These are phyloP conservation scores for Arctopsyche grandis DNA, from an alignment of 1,140 invertebrate species.

Conservation along the genomic window DNA sequence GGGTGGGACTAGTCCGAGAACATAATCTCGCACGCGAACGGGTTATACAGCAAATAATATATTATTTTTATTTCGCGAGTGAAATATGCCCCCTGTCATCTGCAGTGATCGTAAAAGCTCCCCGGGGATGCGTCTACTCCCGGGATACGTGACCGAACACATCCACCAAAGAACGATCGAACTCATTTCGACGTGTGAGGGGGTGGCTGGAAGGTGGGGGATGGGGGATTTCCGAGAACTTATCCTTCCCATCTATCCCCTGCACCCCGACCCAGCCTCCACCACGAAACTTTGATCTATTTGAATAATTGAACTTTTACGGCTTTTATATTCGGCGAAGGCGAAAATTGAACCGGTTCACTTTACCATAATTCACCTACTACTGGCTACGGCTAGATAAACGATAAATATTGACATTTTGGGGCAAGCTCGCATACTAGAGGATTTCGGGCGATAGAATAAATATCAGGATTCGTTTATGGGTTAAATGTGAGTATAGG, in stretches of 20 bases:
- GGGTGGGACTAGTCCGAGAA: not conserved
- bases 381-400: too few species aligned
- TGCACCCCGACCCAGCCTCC: not conserved
- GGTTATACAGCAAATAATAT: constrained; percentile 48
- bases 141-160: constrained; percentile 1
- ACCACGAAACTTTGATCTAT: constrained; percentile 22
- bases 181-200: not conserved
- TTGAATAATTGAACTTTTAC: constrained; percentile 38
- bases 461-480: not conserved
- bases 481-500: too few species aligned
- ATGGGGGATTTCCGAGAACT: not conserved
- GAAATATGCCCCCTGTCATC: constrained; percentile 49
- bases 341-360: constrained; percentile 5
- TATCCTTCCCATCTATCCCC: not conserved
- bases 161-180: constrained; percentile 15
- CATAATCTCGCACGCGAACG: constrained; percentile 31
- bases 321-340: constrained; percentile 11
- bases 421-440: not conserved
- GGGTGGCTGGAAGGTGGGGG: not conserved
- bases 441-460: not conserved
- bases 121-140: constrained; percentile 22
- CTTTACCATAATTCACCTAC: not conserved
- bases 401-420: not conserved
- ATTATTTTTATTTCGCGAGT: constrained; percentile 49
- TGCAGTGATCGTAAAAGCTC: constrained; percentile 46